A percentile compares a stretch with the other conserved stretches of the same genome.
phyloP scores from a whole-genome alignment of 2,888 invertebrate genomes.

The Orchestes rusci region DNA sequence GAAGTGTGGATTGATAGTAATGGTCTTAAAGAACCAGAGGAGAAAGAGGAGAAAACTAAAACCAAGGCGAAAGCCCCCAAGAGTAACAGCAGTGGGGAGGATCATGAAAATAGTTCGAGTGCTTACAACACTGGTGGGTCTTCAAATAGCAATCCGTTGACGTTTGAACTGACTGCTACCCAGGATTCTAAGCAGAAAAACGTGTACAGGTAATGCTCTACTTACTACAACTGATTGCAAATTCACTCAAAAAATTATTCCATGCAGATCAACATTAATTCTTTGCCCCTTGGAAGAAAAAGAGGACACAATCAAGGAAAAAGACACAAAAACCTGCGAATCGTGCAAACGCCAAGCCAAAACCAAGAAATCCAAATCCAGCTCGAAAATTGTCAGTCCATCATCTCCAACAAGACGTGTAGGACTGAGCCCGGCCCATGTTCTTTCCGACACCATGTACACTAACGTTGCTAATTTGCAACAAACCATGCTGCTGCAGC shows the following conservation, averaged over 20 bases:
- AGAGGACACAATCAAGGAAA: slow-evolving; percentile 30
- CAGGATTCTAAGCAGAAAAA: slow-evolving; percentile 42
- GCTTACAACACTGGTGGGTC: slow-evolving; percentile 72
- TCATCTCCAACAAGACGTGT: slow-evolving; percentile 34
- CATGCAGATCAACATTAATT: slow-evolving; percentile 37
- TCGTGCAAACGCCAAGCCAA: slow-evolving; percentile 33
- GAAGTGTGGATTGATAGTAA: slow-evolving; percentile 23
- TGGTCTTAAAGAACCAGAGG: slow-evolving; percentile 30
- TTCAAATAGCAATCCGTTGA: slow-evolving; percentile 59
- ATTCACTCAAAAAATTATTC: slow-evolving; percentile 5
- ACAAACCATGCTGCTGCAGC: slow-evolving; percentile 62
- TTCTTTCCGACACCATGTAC: slow-evolving; percentile 58
- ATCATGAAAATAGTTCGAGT: slow-evolving; percentile 58
- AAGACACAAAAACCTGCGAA: slow-evolving; percentile 32
- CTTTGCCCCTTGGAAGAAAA: slow-evolving; percentile 35
- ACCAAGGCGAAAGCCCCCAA: slow-evolving; percentile 35
- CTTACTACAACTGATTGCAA: not conserved
- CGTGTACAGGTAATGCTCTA: slow-evolving; percentile 25
- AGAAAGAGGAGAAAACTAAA: slow-evolving; percentile 29
- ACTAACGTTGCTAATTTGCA: slow-evolving; percentile 61
- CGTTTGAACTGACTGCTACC: slow-evolving; percentile 47
- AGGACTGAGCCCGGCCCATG: slow-evolving; percentile 30
- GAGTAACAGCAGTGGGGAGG: slow-evolving; percentile 47
- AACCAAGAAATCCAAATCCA: slow-evolving; percentile 34
- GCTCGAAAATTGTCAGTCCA: slow-evolving; percentile 34